Conservation (phyloP, 2,888 invertebrate genomes). For the Apeira syringaria region DNA sequence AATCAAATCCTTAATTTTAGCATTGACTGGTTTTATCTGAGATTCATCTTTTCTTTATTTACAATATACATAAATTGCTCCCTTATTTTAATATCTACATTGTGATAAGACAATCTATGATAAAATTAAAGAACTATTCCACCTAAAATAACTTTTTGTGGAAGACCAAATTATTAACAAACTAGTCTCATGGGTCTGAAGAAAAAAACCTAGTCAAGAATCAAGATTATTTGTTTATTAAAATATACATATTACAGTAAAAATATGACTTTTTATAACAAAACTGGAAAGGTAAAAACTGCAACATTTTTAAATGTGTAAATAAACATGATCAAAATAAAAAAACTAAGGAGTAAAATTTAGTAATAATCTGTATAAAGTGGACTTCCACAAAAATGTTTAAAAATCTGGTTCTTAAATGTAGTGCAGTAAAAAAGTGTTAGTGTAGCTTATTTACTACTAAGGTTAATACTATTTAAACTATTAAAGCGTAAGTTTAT, state of each 20-base stretch:
- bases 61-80: constrained; percentile 68
- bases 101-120: constrained; percentile 30
- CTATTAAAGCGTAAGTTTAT: constrained; percentile 78
- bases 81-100: constrained; percentile 76
- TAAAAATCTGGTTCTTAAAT: constrained; percentile 30
- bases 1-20: constrained; percentile 41
- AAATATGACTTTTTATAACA: no score
- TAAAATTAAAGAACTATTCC: constrained; percentile 3
- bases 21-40: constrained; percentile 25
- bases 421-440: constrained; percentile 63
- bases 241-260: no score
- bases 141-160: constrained; percentile 17
- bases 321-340: no score
- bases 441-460: constrained; percentile 43
- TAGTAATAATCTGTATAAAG: not conserved
- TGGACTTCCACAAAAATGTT: constrained; percentile 24
- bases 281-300: no score
- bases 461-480: constrained; percentile 45
- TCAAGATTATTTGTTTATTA: no score
- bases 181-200: no score
- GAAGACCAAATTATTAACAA: constrained; percentile 9
- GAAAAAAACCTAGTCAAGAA: no score
- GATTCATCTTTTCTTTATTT: constrained; percentile 45
- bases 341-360: no score
- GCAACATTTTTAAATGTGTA: no score